Evolutionary conservation across 2,113 vertebrate species (phyloP).

Genomic region (Verasper variegatus): DNA sequence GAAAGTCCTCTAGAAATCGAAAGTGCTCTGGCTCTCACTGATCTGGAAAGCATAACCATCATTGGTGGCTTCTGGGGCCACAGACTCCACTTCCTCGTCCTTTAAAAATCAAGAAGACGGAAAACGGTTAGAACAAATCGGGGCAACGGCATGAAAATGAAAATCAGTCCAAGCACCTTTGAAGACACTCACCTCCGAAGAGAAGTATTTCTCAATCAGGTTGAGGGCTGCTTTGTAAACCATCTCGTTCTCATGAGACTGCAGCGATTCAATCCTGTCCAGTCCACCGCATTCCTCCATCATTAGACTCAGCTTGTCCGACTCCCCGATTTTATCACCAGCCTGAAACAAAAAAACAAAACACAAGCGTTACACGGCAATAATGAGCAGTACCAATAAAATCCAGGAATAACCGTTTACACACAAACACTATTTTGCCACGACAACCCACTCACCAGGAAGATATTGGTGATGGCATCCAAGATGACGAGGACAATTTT

Average conservation of each 20-base stretch:
- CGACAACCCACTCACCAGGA: constrained; percentile 82
- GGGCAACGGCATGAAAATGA: neutral
- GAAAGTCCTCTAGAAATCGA: constrained; percentile 85
- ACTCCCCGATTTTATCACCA: constrained; percentile 94
- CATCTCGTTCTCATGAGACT: constrained; percentile 93
- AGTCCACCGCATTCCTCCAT: constrained; percentile 95
- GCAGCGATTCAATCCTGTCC: constrained; percentile 93
- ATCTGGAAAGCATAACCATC: constrained; percentile 91
- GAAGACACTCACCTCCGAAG: constrained; percentile 85
- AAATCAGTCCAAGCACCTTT: rapidly evolving
- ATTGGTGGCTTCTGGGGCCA: constrained; percentile 88
- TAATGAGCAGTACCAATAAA: neutral
- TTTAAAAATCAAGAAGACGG: constrained; percentile 40
- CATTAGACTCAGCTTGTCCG: constrained; percentile 93
- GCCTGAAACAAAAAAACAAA: constrained; percentile 78
- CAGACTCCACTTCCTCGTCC: constrained; percentile 89
- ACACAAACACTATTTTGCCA: too few relatives aligned
- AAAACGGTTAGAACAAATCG: neutral
- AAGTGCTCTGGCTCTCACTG: constrained; percentile 85
- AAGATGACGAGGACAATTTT: constrained; percentile 94
- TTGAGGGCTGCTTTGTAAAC: constrained; percentile 91
- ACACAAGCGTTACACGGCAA: neutral
- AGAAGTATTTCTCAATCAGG: constrained; percentile 97
- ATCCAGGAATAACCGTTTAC: neutral
- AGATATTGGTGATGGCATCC: constrained; percentile 95